Evolutionary conservation across 2,888 invertebrate species (phyloP).

Genomic region (Parthenolecanium corni): DNA sequence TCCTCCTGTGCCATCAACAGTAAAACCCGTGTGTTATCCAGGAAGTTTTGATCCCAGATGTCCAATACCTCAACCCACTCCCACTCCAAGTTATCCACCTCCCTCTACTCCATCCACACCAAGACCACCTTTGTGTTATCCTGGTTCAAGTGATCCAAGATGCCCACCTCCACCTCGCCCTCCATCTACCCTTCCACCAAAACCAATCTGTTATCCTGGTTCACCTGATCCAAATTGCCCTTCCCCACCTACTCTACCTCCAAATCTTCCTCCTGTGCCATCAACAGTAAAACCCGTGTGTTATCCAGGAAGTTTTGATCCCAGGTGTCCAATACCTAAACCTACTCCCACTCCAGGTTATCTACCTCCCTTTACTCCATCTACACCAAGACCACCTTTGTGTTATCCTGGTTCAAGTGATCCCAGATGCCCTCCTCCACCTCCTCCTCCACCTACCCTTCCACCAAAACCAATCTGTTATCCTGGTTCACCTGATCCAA

Average conservation of each 20-base stretch:
- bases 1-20: slow-evolving; percentile 34
- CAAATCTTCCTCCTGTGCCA: slow-evolving; percentile 34
- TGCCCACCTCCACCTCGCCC: slow-evolving; percentile 34
- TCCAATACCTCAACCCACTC: slow-evolving; percentile 32
- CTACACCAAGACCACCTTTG: slow-evolving; percentile 31
- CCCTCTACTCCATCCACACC: slow-evolving; percentile 13
- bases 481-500: slow-evolving; percentile 35
- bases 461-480: slow-evolving; percentile 36
- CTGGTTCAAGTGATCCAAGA: slow-evolving; percentile 37
- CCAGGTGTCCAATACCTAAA: slow-evolving; percentile 35
- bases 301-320: slow-evolving; percentile 36
- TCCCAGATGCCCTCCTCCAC: slow-evolving; percentile 27
- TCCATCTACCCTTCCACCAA: slow-evolving; percentile 34
- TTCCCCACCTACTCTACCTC: slow-evolving; percentile 26
- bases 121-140: slow-evolving; percentile 35
- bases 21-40: slow-evolving; percentile 38
- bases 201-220: slow-evolving; percentile 35
- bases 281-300: slow-evolving; percentile 35
- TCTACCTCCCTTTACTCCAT: slow-evolving; percentile 19
- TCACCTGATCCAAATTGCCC: slow-evolving; percentile 37
- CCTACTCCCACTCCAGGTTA: slow-evolving; percentile 18
- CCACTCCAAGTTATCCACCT: not conserved
- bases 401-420: slow-evolving; percentile 32
- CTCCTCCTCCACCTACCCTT: slow-evolving; percentile 31
- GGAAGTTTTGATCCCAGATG: slow-evolving; percentile 42